A percentile compares a stretch with the other conserved stretches of the same genome.
Conservation (phyloP, 1,140 invertebrate genomes). For the Papilio dardanus region DNA sequence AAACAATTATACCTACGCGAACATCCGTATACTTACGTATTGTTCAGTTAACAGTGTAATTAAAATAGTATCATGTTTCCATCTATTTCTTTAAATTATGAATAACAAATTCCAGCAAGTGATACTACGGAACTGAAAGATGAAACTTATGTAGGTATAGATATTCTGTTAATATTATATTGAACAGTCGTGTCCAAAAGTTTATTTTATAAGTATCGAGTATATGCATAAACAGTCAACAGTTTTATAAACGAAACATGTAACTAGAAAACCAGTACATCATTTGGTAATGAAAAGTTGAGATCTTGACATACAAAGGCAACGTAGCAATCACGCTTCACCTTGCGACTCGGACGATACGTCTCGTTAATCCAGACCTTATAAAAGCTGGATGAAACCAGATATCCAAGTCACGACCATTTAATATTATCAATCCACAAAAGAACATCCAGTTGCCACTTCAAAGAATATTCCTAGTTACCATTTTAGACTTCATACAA, state of each 20-base stretch:
- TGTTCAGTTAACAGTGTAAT: background rate
- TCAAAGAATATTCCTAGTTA: no score
- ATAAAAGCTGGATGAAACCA: background rate
- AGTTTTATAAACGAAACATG: background rate
- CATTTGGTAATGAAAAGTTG: background rate
- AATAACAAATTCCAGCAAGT: background rate
- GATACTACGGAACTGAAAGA: background rate
- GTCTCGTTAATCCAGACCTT: background rate
- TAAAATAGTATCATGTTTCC: background rate
- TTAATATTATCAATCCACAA: background rate
- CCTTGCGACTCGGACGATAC: background rate
- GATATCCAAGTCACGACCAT: background rate
- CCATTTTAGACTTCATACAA: background rate
- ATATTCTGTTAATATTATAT: no score
- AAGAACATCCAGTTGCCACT: background rate
- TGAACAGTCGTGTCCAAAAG: no score
- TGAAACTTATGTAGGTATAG: background rate
- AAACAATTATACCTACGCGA: background rate
- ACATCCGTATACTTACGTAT: background rate
- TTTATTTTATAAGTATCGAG: background rate
- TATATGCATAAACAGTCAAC: background rate
- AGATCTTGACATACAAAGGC: slow-evolving; percentile 2
- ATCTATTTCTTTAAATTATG: background rate
- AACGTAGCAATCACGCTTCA: background rate
- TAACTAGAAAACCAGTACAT: background rate